Evolutionary conservation across 2,888 invertebrate species (phyloP).

Genomic region (Poecilobothrus nobilitatus): DNA sequence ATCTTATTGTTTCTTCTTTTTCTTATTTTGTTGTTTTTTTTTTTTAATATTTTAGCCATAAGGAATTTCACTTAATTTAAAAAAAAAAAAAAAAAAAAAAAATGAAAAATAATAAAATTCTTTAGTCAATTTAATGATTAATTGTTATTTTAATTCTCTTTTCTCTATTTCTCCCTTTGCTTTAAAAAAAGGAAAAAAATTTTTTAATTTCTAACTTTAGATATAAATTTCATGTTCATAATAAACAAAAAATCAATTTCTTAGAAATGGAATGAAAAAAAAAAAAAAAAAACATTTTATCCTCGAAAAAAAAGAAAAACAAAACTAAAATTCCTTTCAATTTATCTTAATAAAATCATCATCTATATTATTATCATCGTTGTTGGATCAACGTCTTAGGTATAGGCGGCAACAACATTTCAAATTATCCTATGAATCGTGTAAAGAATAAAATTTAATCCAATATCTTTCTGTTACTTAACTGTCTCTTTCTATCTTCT

Average conservation of each 20-base stretch:
- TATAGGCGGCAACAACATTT: not conserved
- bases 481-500: no score
- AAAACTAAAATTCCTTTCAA: not conserved
- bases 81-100: no score
- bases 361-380: not conserved
- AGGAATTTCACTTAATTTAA: not conserved
- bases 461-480: no score
- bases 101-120: no score
- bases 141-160: not conserved
- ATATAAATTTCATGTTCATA: not conserved
- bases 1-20: not conserved
- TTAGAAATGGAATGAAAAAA: not conserved
- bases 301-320: not conserved
- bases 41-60: not conserved
- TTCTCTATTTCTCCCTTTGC: not conserved
- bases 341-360: slow-evolving; percentile 6
- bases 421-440: not conserved
- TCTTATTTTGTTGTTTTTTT: not conserved
- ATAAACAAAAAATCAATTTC: not conserved
- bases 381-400: no score
- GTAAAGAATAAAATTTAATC: not conserved
- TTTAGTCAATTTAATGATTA: slow-evolving; percentile 2
- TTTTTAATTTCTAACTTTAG: not conserved
- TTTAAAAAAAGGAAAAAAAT: no score
- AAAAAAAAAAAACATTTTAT: not conserved